Evolutionary conservation across 1,140 invertebrate genomes (phyloP), one percentile per base, ranked within the genome.

Genomic region (Protaetia brevitarsis): DNA sequence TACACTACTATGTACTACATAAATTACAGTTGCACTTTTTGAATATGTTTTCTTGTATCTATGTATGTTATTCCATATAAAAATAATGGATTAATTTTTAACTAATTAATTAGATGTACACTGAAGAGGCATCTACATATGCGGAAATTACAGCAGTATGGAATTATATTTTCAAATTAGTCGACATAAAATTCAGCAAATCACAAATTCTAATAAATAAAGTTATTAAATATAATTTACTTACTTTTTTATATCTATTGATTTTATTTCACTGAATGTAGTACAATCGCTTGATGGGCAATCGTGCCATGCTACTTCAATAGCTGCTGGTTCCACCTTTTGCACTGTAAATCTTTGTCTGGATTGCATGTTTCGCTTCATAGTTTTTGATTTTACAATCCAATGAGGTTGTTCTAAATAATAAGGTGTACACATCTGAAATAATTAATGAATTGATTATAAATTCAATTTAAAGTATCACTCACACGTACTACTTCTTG

Each of bases 391-490:
- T 66, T 86, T 83, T 30, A 88, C 81, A 8, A 92, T 79, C 92
- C 92, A 95, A 68, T 89, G 85, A 2, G 88, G 91, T 62, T 86
- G 85, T 68, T 90, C 87, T 34, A 95, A 79, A 63, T 85, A 83
- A 29, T 64, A 64, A 10, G 76, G 76, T 37, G 72, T 68, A 68
- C 74, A 73, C 34, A 72, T 71, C 76, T 76, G 36, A 13, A 65
- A 72, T 60, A 8, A 62, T 2, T 58, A 31, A 65, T 27, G 13
- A 26, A 11, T 6, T 10, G 3, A n/a, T 51, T 8, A 56, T 1
- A 3, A 64, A 51, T 23, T 11, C 2, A 45, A 23, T 16, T 10
- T 30, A 56, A 28, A 57, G 34, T 62, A 41, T n/a, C 8, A 31
- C n/a, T n/a, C n/a, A n/a, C 19, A 72, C 70, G 67, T 73, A 78